Conservation (phyloP, 1,140 invertebrate species). For the Drosophila ambigua region DNA sequence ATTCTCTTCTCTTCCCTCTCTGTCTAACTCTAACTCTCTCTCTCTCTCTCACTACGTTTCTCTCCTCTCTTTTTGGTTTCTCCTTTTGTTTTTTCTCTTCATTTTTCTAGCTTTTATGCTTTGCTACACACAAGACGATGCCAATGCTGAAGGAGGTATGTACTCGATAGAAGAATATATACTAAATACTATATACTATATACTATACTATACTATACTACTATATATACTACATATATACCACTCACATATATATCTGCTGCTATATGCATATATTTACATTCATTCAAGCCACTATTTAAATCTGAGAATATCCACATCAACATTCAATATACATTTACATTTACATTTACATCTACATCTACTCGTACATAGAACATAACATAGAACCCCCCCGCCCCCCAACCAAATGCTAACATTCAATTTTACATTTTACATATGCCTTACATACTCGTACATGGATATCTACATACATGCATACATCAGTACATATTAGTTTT, state of each 20-base stretch:
- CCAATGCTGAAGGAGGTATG: constrained; percentile 95
- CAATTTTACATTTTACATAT: constrained; percentile 14
- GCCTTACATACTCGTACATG: constrained; percentile 15
- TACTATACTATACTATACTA: not conserved
- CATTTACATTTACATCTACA: not conserved
- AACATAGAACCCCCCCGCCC: too few species aligned
- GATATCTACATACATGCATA: constrained; percentile 37
- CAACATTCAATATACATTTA: constrained; percentile 16
- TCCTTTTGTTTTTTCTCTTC: constrained; percentile 71
- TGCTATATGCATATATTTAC: constrained; percentile 30
- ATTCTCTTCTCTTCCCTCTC: constrained; percentile 76
- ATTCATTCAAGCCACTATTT: constrained; percentile 13
- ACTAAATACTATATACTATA: not conserved
- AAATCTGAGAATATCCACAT: constrained; percentile 29
- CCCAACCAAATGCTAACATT: constrained; percentile 7
- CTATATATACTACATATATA: constrained; percentile 3
- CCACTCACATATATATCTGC: constrained; percentile 29
- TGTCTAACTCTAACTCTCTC: constrained; percentile 65
- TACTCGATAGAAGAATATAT: constrained; percentile 71
- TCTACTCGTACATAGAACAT: too few species aligned
- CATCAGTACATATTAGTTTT: constrained; percentile 9
- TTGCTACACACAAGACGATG: constrained; percentile 95
- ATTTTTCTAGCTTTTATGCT: constrained; percentile 92
- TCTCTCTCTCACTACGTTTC: constrained; percentile 16
- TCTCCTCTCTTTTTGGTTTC: constrained; percentile 61